A percentile compares a stretch with the other conserved stretches of the same genome.
phyloP scores from a whole-genome alignment of 1,140 invertebrate genomes.

The Hyles vespertilio region DNA sequence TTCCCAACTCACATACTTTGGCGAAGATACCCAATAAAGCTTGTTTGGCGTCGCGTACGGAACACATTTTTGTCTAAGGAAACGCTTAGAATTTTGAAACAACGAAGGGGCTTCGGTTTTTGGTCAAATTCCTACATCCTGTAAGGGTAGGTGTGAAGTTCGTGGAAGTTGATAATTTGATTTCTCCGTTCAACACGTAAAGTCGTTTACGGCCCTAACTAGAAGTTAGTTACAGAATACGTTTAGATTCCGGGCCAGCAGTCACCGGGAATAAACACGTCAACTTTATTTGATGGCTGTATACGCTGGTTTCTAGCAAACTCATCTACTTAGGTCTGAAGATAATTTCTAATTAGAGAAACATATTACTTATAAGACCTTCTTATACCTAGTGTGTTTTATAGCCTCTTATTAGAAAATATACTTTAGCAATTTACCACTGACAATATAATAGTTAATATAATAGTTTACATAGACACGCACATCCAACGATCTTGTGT shows the following conservation, averaged over 20 bases:
- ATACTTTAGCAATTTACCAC: too few species aligned
- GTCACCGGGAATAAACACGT: constrained; percentile 34
- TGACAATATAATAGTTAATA: too few species aligned
- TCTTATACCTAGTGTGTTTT: too few species aligned
- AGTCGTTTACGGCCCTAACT: constrained; percentile 62
- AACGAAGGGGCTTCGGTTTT: constrained; percentile 40
- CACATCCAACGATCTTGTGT: too few species aligned
- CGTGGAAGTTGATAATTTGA: constrained; percentile 68
- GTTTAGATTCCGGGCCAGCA: constrained; percentile 38
- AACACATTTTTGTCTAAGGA: constrained; percentile 59
- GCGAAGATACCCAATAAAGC: constrained; percentile 66
- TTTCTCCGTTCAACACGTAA: constrained; percentile 68
- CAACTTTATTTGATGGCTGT: constrained; percentile 26
- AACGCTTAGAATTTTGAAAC: constrained; percentile 62
- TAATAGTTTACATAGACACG: too few species aligned
- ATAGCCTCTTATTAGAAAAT: too few species aligned
- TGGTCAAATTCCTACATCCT: constrained; percentile 49
- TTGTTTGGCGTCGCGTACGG: constrained; percentile 53
- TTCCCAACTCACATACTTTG: constrained; percentile 61
- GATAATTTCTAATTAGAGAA: too few species aligned
- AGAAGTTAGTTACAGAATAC: constrained; percentile 53
- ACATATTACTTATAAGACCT: too few species aligned
- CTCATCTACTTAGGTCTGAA: too few species aligned
- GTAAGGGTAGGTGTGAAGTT: constrained; percentile 49
- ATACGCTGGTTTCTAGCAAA: background rate